Evolutionary conservation across 1,140 invertebrate genomes (phyloP).

Genomic region (Drosophila setifemur): DNA sequence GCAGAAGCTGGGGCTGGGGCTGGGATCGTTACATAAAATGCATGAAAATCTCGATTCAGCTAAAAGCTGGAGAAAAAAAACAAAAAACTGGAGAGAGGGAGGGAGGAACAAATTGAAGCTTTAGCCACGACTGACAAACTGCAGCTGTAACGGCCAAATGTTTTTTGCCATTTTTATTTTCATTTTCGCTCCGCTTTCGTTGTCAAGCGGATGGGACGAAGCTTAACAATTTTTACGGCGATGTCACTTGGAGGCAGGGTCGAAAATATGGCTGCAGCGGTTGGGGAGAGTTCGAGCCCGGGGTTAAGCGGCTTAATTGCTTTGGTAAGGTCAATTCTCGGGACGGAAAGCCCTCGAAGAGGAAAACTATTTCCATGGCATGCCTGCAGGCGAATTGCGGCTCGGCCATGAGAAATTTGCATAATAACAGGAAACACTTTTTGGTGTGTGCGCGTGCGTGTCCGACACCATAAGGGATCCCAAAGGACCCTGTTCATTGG

Average conservation of each 20-base stretch:
- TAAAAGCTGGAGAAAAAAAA: no score
- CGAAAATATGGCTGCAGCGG: neutral
- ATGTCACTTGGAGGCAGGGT: constrained; percentile 3
- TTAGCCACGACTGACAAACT: constrained; percentile 68
- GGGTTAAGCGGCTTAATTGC: constrained; percentile 75
- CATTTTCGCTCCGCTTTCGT: constrained; percentile 52
- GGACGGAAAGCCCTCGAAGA: constrained; percentile 24
- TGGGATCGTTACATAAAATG: constrained; percentile 71
- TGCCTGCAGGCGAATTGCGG: constrained; percentile 4
- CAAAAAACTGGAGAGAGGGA: neutral
- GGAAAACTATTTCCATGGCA: constrained; percentile 45
- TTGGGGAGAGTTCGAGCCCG: constrained; percentile 2
- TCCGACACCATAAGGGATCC: constrained; percentile 29
- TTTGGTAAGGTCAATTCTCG: constrained; percentile 65
- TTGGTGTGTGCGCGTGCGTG: constrained; percentile 52
- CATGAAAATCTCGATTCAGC: constrained; percentile 64
- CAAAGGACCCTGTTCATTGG: constrained; percentile 9
- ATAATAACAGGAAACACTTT: constrained; percentile 79
- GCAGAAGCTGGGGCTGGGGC: neutral
- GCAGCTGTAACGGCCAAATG: constrained; percentile 72
- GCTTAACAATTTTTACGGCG: constrained; percentile 57
- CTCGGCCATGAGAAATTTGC: constrained; percentile 50
- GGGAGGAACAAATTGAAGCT: constrained; percentile 69
- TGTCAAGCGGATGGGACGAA: constrained; percentile 61
- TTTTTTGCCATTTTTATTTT: constrained; percentile 63